These are phyloP conservation scores for Silurus glanis DNA, from an alignment of 2,113 vertebrate species.

Conservation along the genomic window DNA sequence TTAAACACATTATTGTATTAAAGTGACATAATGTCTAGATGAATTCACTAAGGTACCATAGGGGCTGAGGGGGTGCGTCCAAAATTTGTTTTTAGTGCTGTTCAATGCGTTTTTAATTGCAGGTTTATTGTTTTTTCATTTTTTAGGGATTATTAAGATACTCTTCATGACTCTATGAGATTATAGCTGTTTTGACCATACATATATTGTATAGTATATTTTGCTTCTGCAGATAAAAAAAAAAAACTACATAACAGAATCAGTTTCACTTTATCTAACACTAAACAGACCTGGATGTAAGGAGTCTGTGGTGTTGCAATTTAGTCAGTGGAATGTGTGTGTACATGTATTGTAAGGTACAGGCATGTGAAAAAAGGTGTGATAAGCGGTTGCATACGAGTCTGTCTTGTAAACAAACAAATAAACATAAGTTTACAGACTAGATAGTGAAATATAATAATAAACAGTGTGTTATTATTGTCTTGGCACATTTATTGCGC, in stretches of 20 bases:
- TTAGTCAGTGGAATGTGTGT: background rate
- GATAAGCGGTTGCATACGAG: background rate
- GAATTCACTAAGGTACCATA: too few species aligned
- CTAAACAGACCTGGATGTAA: background rate
- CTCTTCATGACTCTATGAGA: too few species aligned
- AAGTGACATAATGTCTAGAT: too few species aligned
- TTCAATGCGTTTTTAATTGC: background rate
- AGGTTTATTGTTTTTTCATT: background rate
- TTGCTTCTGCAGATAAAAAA: too few species aligned
- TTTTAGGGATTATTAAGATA: too few species aligned
- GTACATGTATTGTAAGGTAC: background rate
- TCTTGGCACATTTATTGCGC: background rate
- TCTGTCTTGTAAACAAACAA: constrained; percentile 8
- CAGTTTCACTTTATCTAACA: background rate
- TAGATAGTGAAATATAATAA: background rate
- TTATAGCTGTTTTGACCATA: too few species aligned
- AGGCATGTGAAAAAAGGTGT: background rate
- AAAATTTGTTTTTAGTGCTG: background rate
- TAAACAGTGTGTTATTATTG: constrained; percentile 1
- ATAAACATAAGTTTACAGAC: background rate
- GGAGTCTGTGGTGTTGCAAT: constrained; percentile 3
- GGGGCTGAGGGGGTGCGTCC: too few species aligned
- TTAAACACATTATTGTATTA: too few species aligned
- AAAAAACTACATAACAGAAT: background rate
- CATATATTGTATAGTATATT: too few species aligned